Percentiles rank a stretch among this genome's conserved stretches.
Conservation (phyloP, 2,797 vertebrate genomes). For the Halcyon badia region DNA sequence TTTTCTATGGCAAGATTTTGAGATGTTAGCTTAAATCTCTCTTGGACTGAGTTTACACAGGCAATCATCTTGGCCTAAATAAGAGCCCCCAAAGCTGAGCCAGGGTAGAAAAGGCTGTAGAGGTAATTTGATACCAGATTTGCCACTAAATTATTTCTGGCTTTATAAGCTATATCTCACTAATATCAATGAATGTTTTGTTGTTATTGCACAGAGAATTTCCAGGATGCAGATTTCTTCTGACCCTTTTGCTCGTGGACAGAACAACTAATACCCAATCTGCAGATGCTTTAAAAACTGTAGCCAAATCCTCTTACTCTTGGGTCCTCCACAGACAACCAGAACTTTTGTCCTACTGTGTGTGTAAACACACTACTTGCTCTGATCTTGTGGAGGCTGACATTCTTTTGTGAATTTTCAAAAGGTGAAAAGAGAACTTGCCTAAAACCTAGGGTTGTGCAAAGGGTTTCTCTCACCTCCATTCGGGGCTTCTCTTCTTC, state of each 20-base stretch:
- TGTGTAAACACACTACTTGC: neutral
- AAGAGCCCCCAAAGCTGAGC: neutral
- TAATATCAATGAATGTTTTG: neutral
- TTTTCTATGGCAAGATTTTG: neutral
- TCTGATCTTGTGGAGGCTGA: neutral
- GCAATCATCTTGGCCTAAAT: neutral
- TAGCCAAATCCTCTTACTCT: neutral
- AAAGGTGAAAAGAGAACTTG: neutral
- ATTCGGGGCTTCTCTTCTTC: neutral
- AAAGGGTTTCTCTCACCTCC: neutral
- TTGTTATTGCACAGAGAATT: neutral
- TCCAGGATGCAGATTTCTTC: neutral
- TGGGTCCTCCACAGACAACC: neutral
- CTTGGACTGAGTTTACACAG: neutral
- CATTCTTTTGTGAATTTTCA: neutral
- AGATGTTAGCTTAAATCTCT: neutral
- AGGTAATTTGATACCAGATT: neutral
- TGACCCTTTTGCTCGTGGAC: neutral
- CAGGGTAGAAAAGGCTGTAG: neutral
- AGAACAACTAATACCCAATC: neutral
- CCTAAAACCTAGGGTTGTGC: rapidly evolving
- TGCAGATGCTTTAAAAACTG: neutral
- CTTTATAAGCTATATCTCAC: neutral
- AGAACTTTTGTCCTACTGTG: neutral
- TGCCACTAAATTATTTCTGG: neutral